Evolutionary conservation across 2,113 vertebrate species (phyloP).

Genomic region (Phocoena phocoena): DNA sequence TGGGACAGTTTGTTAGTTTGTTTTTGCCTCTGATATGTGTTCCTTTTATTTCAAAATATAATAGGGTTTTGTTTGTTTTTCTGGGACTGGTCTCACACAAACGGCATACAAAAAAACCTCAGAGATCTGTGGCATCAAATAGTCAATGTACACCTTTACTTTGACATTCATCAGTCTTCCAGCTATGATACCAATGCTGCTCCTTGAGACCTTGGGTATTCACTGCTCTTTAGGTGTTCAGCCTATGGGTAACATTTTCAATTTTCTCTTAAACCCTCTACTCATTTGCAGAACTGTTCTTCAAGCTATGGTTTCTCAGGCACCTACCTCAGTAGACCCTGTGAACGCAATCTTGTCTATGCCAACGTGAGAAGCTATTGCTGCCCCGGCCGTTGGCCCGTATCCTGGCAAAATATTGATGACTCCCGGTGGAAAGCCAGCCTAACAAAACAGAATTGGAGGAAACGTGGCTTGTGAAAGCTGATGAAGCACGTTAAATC

Average conservation of each 20-base stretch:
- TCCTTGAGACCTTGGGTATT: not conserved
- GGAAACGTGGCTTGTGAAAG: constrained; percentile 85
- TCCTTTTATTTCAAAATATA: not conserved
- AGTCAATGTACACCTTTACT: not conserved
- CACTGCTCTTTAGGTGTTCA: not conserved
- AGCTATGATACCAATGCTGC: fast-evolving
- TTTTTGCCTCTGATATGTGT: not conserved
- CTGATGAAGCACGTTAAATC: constrained; percentile 79
- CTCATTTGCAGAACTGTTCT: not conserved
- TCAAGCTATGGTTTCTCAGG: not conserved
- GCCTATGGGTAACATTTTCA: not conserved
- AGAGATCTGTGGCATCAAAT: not conserved
- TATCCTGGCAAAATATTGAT: constrained; percentile 99
- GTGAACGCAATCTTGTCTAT: constrained; percentile 99
- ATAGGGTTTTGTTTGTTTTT: not conserved
- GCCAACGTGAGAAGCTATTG: constrained; percentile 95
- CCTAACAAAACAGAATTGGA: constrained; percentile 92
- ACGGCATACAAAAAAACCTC: not conserved
- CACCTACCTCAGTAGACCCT: constrained; percentile 96
- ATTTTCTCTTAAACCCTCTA: not conserved
- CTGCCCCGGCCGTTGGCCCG: constrained; percentile 95
- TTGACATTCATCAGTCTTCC: not conserved
- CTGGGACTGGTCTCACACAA: not conserved
- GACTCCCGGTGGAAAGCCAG: constrained; percentile 98
- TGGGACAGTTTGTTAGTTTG: not conserved